phyloP scores from a whole-genome alignment of 2,888 invertebrate species.

The Euplagia quadripunctaria region DNA sequence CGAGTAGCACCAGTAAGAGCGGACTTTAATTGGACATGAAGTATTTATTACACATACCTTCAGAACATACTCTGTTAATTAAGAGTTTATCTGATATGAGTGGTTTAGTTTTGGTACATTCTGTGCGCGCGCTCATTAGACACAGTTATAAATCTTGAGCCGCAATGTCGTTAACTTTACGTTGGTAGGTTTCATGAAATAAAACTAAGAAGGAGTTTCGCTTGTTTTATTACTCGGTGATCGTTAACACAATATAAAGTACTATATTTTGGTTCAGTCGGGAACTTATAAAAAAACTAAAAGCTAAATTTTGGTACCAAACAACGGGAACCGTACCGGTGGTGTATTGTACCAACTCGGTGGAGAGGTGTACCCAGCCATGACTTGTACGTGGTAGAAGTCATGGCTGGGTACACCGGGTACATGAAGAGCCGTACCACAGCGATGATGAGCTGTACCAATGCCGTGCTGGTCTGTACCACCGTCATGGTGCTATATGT shows the following conservation, averaged over 20 bases:
- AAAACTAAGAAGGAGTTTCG: conserved; percentile 59
- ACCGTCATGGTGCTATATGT: conserved; percentile 45
- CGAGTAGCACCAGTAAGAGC: conserved; percentile 45
- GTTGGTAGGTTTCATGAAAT: conserved; percentile 50
- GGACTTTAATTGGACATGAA: conserved; percentile 67
- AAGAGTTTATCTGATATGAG: conserved; percentile 58
- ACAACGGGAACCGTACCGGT: conserved; percentile 68
- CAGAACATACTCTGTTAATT: conserved; percentile 67
- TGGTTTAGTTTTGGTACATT: conserved; percentile 31
- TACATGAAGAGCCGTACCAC: neutral
- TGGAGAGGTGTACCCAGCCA: conserved; percentile 3
- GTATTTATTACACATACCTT: conserved; percentile 67
- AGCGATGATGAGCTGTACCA: neutral
- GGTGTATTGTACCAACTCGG: conserved; percentile 36
- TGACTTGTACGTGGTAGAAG: too few relatives aligned
- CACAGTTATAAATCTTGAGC: conserved; percentile 35
- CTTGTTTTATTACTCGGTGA: conserved; percentile 80
- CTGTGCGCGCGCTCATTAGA: conserved; percentile 36
- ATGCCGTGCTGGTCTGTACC: neutral
- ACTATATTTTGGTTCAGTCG: conserved; percentile 87
- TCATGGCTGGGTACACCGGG: too few relatives aligned
- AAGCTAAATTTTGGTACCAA: conserved; percentile 82
- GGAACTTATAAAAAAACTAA: conserved; percentile 83
- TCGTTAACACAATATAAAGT: conserved; percentile 80
- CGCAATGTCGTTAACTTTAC: conserved; percentile 34